Percentiles rank a stretch among this genome's conserved stretches.
phyloP scores from a whole-genome alignment of 1,140 invertebrate genomes.

The Caenorhabditis remanei region DNA sequence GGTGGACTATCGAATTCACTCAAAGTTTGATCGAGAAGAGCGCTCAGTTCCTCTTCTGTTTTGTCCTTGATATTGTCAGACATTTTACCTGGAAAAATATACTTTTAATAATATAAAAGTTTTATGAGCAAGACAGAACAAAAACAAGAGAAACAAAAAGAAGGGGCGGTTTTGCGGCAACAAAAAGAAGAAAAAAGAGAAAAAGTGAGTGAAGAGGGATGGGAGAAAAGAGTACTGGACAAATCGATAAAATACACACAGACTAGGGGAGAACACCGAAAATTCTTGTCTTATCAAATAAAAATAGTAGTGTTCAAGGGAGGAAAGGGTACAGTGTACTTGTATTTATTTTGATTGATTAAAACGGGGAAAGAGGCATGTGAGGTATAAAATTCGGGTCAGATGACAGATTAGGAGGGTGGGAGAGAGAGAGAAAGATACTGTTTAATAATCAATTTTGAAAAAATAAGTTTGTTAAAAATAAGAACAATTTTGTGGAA shows the following conservation, averaged over 20 bases:
- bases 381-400: neutral
- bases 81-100: neutral
- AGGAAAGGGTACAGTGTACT: neutral
- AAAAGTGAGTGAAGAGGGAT: conserved; percentile 22
- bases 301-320: neutral
- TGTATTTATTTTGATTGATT: neutral
- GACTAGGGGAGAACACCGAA: neutral
- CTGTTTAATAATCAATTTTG: neutral
- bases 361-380: neutral
- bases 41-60: neutral
- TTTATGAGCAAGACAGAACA: neutral
- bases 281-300: conserved; percentile 14
- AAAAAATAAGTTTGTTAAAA: neutral
- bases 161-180: neutral
- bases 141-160: neutral
- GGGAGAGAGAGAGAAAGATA: neutral
- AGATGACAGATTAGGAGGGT: neutral
- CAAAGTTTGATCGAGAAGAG: conserved; percentile 1
- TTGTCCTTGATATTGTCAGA: conserved; percentile 4
- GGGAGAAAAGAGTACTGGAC: neutral
- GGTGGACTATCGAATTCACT: neutral
- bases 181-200: neutral
- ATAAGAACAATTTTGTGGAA: too few relatives aligned
- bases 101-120: neutral
- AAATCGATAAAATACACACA: conserved; percentile 42